These are phyloP conservation scores for Hypomesus transpacificus DNA, from an alignment of 2,113 vertebrate species.

Conservation along the genomic window DNA sequence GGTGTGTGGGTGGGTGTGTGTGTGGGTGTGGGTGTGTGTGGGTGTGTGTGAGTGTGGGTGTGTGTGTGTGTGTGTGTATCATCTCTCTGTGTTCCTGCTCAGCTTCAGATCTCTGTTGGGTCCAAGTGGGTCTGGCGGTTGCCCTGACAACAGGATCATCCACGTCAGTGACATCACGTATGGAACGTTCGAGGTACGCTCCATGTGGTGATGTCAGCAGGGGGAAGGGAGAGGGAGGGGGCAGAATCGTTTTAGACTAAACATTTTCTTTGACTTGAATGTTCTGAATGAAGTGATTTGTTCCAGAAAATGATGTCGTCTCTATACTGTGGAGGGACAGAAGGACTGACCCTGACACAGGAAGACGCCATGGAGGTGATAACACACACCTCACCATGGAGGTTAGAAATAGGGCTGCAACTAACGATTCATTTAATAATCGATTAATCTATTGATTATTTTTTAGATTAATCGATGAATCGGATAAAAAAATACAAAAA, in stretches of 20 bases:
- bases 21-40: too few relatives aligned
- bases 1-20: too few relatives aligned
- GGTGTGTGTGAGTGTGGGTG: too few relatives aligned
- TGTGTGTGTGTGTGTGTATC: too few relatives aligned
- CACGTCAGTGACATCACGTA: constrained; percentile 88
- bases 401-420: too few relatives aligned
- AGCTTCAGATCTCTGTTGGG: constrained; percentile 86
- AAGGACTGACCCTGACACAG: constrained; percentile 75
- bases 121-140: constrained; percentile 68
- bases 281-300: neutral
- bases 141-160: constrained; percentile 70
- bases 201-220: too few relatives aligned
- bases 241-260: neutral
- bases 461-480: too few relatives aligned
- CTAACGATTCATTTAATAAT: too few relatives aligned
- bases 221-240: too few relatives aligned
- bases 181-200: constrained; percentile 82
- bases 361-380: constrained; percentile 84
- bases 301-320: constrained; percentile 90
- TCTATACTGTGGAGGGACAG: constrained; percentile 87
- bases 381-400: neutral
- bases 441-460: too few relatives aligned
- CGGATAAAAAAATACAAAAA: too few relatives aligned
- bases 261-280: neutral
- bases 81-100: constrained; percentile 12